Evolutionary conservation across 2,113 vertebrate genomes (phyloP), one percentile per base, ranked within the genome.

Genomic region (Paratilapia polleni): DNA sequence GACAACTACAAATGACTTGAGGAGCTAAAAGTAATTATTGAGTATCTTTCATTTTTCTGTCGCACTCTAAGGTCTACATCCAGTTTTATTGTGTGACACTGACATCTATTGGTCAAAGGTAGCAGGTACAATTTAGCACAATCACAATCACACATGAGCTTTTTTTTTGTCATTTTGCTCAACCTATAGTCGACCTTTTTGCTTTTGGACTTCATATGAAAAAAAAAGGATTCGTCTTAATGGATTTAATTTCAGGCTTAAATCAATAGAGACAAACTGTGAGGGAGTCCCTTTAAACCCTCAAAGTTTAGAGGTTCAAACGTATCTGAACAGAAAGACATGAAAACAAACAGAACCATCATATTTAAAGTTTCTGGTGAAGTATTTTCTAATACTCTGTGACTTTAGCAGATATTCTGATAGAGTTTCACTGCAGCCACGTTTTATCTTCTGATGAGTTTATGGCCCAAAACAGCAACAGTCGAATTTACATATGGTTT

Each of bases 51-150:
- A 31, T 31, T 31, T 76, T 54, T 31, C 28, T 6, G 47, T 20
- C 47, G 22, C 43, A 1, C 47, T 38, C 54, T 58, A 28, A 26
- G 5, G 54, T 41, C 15, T 26, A 68, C 41, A 47, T 68, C 47
- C 57, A 9, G 6, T 36, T 59, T 34, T 11, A 34, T 24, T 60
- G 84, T 17, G 26, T 7, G 6, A 64, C 61, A 26, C 84, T 84
- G 89, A 85, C 84, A 60, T 9, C 89, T 83, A 63, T 79, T 31
- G 87, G 41, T 36, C 59, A 68, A 2, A 3, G 2, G 1, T 60
- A 19, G 75, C 2, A 38, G n/a, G 20, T 85, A 43, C 54, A 80
- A 1, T 2, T 56, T 22, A 70, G 41, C 4, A 4, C 28, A 31
- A 31, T 31, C 28, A 31, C 28, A 31, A 31, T 31, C 28, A 31